Percentiles rank a stretch among this genome's conserved stretches.
These are phyloP conservation scores for Antedon mediterranea DNA, from an alignment of 53 echinoderm and acorn worm genomes.

Conservation along the genomic window DNA sequence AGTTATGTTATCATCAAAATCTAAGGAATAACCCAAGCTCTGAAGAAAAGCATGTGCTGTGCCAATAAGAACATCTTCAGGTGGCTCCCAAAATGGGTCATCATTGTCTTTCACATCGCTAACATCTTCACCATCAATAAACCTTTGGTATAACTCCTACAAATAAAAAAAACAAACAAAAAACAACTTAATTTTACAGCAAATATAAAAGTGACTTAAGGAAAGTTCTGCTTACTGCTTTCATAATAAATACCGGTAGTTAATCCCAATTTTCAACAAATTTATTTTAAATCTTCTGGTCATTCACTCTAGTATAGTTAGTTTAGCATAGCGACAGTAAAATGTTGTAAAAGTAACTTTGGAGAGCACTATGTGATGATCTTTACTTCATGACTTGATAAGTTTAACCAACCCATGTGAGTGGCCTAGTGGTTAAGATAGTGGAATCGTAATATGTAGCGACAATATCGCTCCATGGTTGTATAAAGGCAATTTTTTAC, in stretches of 20 bases:
- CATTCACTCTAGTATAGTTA: too few relatives aligned
- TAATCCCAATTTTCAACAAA: too few relatives aligned
- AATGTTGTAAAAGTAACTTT: not conserved
- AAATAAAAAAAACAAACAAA: not conserved
- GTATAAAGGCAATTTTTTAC: too few relatives aligned
- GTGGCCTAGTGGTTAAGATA: too few relatives aligned
- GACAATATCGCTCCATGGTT: too few relatives aligned
- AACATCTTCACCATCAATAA: conserved; percentile 57
- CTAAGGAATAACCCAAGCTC: conserved; percentile 73
- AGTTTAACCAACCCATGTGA: not conserved
- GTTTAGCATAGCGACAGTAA: not conserved
- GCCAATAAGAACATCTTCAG: conserved; percentile 81
- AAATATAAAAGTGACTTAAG: too few relatives aligned
- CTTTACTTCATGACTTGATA: too few relatives aligned
- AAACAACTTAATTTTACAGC: not conserved
- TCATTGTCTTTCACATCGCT: conserved; percentile 61
- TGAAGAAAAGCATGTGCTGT: conserved; percentile 89
- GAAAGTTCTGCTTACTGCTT: too few relatives aligned
- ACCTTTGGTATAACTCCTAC: not conserved
- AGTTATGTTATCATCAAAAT: conserved; percentile 81
- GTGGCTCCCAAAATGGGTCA: conserved; percentile 97
- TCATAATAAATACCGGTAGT: too few relatives aligned
- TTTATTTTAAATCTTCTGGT: too few relatives aligned
- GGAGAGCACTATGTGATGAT: not conserved
- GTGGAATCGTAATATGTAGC: too few relatives aligned